phyloP scores from a whole-genome alignment of 2,888 invertebrate species.

The Epistrophe grossulariae region DNA sequence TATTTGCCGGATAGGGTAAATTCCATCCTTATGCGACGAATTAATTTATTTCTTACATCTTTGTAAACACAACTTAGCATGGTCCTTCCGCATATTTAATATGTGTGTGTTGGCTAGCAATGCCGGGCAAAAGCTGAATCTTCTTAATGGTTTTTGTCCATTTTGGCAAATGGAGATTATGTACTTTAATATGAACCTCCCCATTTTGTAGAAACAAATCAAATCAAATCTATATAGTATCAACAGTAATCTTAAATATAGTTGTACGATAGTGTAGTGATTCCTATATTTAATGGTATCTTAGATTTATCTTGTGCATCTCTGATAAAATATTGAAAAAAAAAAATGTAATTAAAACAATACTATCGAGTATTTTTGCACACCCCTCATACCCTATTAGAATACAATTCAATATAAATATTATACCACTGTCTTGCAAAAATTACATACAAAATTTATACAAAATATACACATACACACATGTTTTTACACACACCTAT shows the following conservation, averaged over 20 bases:
- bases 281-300: conserved; percentile 45
- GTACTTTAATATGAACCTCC: conserved; percentile 84
- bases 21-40: conserved; percentile 79
- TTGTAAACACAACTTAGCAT: conserved; percentile 68
- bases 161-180: conserved; percentile 84
- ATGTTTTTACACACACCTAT: conserved; percentile 23
- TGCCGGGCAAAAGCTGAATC: conserved; percentile 83
- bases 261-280: conserved; percentile 50
- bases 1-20: conserved; percentile 80
- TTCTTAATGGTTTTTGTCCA: conserved; percentile 84
- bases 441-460: conserved; percentile 31
- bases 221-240: conserved; percentile 17
- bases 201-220: conserved; percentile 52
- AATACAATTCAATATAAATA: conserved; percentile 3
- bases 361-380: conserved; percentile 32
- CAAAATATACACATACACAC: conserved; percentile 56
- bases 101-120: conserved; percentile 62
- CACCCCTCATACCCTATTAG: conserved; percentile 49
- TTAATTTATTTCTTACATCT: conserved; percentile 78
- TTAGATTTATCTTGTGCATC: conserved; percentile 58
- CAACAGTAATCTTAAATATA: conserved; percentile 33
- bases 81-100: conserved; percentile 24
- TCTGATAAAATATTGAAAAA: conserved; percentile 8
- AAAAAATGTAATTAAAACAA: background rate
- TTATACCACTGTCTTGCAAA: conserved; percentile 30